These are phyloP conservation scores for Nilaparvata lugens DNA, from an alignment of 1,140 invertebrate species.

Conservation along the genomic window DNA sequence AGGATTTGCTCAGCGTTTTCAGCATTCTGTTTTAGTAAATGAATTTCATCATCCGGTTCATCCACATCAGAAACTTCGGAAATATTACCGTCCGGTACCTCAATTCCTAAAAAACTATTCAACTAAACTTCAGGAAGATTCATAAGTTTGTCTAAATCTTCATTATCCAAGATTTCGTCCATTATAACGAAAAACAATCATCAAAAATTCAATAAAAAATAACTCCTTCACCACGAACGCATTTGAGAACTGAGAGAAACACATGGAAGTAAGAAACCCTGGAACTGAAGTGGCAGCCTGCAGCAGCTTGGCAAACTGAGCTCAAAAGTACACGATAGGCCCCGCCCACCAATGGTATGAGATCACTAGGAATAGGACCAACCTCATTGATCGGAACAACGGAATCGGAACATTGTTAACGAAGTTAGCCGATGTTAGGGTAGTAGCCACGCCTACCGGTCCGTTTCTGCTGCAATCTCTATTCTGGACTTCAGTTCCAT, in stretches of 20 bases:
- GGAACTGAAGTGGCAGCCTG: too few relatives aligned
- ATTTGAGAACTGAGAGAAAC: background rate
- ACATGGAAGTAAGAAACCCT: too few relatives aligned
- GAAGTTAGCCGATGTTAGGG: too few relatives aligned
- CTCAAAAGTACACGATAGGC: too few relatives aligned
- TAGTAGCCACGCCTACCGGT: too few relatives aligned
- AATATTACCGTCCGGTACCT: background rate
- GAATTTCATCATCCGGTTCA: background rate
- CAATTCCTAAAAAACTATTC: background rate
- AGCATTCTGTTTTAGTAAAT: background rate
- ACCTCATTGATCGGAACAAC: too few relatives aligned
- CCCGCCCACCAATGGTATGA: too few relatives aligned
- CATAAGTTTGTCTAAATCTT: background rate
- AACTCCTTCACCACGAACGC: background rate
- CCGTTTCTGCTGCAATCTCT: too few relatives aligned
- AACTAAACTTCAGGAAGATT: background rate
- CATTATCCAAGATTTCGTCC: background rate
- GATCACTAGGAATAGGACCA: too few relatives aligned
- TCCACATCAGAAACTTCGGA: background rate
- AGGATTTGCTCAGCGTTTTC: background rate
- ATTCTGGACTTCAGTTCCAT: too few relatives aligned
- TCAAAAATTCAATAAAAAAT: background rate
- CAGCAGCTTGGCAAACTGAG: too few relatives aligned
- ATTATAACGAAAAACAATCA: background rate
- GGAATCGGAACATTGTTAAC: too few relatives aligned